phyloP scores from a whole-genome alignment of 2,888 invertebrate genomes.

The Troides aeacus region DNA sequence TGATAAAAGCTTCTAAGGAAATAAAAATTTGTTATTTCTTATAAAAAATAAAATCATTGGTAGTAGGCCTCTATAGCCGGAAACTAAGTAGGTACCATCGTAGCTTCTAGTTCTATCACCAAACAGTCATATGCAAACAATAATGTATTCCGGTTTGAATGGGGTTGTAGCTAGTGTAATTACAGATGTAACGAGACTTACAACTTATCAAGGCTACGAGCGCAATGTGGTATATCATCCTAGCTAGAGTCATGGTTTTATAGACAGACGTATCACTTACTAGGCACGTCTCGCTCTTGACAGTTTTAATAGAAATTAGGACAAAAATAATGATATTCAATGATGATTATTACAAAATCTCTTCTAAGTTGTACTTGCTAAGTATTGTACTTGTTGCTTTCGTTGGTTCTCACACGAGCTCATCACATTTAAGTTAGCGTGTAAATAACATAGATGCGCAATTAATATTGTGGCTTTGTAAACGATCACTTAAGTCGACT shows the following conservation, averaged over 20 bases:
- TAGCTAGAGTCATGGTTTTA: background rate
- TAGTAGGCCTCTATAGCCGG: no score
- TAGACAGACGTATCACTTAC: background rate
- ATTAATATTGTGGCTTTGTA: constrained; percentile 38
- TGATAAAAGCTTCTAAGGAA: no score
- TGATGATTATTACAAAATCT: background rate
- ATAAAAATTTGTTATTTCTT: no score
- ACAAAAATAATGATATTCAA: no score
- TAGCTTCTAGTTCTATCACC: no score
- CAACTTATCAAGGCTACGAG: background rate
- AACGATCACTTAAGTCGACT: constrained; percentile 40
- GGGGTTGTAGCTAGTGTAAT: no score
- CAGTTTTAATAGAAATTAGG: no score
- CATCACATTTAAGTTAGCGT: constrained; percentile 10
- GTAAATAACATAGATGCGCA: constrained; percentile 29
- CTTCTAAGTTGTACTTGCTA: background rate
- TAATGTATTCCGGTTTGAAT: no score
- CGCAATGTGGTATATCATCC: background rate
- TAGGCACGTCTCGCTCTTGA: no score
- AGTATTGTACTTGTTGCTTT: background rate
- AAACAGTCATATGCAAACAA: no score
- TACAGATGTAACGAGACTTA: background rate
- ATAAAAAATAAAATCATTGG: no score
- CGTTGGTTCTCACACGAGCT: constrained; percentile 8
- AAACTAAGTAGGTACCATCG: no score